Conservation (phyloP, 1,140 invertebrate genomes). For the Drosophila asahinai region DNA sequence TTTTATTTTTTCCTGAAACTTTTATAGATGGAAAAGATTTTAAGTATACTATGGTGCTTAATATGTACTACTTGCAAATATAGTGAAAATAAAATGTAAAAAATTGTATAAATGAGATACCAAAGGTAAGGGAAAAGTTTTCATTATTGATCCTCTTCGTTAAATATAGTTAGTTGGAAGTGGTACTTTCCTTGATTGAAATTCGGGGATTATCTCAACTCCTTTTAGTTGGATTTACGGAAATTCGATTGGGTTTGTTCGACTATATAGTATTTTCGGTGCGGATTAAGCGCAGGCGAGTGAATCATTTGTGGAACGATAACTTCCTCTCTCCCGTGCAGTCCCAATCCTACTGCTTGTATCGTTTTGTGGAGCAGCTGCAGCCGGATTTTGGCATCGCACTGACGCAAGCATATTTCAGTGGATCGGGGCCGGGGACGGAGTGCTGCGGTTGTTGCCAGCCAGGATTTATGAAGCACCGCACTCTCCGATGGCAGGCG, state of each 20-base stretch:
- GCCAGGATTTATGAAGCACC: slow-evolving; percentile 65
- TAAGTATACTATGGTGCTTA: too few relatives aligned
- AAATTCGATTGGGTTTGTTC: slow-evolving; percentile 12
- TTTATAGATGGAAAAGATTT: too few relatives aligned
- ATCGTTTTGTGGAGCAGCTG: slow-evolving; percentile 42
- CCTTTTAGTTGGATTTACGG: not conserved
- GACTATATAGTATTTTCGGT: slow-evolving; percentile 28
- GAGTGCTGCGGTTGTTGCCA: slow-evolving; percentile 38
- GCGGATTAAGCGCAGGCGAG: slow-evolving; percentile 29
- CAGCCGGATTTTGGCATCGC: slow-evolving; percentile 46
- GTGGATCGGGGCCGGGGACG: slow-evolving; percentile 17
- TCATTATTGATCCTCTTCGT: not conserved
- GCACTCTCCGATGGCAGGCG: slow-evolving; percentile 49
- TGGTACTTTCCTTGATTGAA: not conserved
- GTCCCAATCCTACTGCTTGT: slow-evolving; percentile 15
- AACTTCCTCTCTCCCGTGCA: slow-evolving; percentile 12
- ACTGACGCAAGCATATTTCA: slow-evolving; percentile 51
- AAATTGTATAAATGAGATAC: not conserved
- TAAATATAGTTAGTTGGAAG: too few relatives aligned
- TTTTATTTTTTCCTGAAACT: not conserved
- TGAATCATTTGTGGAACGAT: slow-evolving; percentile 28
- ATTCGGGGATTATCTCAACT: slow-evolving; percentile 1
- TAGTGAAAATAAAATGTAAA: too few relatives aligned
- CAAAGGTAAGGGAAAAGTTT: not conserved
- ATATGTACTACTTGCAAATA: too few relatives aligned